phyloP scores from a whole-genome alignment of 2,113 vertebrate genomes.

The Hippocampus barbouri region DNA sequence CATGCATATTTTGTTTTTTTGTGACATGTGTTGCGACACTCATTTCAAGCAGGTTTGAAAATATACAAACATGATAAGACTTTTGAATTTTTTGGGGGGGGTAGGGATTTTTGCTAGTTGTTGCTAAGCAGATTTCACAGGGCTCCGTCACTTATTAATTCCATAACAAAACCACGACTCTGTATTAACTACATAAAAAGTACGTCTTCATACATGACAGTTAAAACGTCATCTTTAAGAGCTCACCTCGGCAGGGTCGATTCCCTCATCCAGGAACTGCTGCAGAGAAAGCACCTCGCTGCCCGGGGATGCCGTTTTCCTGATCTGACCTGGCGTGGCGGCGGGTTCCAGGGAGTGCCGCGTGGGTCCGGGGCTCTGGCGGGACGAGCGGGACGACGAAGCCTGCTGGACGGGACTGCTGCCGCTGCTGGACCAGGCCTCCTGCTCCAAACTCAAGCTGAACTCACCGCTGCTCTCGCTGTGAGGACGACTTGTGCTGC shows the following conservation, averaged over 20 bases:
- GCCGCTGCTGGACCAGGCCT: constrained; percentile 90
- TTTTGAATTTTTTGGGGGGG: no score
- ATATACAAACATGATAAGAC: no score
- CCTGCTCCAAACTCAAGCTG: constrained; percentile 83
- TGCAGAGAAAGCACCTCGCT: constrained; percentile 88
- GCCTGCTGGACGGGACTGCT: constrained; percentile 88
- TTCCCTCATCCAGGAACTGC: constrained; percentile 92
- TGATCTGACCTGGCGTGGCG: constrained; percentile 29
- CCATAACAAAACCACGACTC: no score
- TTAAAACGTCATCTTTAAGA: background rate
- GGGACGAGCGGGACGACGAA: constrained; percentile 73
- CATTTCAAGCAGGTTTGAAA: no score
- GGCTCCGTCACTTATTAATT: no score
- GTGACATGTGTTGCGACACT: no score
- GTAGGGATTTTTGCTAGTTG: no score
- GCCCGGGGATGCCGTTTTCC: constrained; percentile 72
- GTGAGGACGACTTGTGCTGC: constrained; percentile 82
- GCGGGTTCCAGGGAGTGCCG: constrained; percentile 66
- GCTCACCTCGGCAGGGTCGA: constrained; percentile 73
- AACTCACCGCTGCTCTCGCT: constrained; percentile 97
- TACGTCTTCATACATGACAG: no score
- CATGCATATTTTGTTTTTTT: no score
- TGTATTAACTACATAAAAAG: no score
- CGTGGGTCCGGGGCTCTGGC: constrained; percentile 81
- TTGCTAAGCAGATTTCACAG: no score